phyloP scores from a whole-genome alignment of 1,140 invertebrate genomes.

The Druon quercuslanigerum region DNA sequence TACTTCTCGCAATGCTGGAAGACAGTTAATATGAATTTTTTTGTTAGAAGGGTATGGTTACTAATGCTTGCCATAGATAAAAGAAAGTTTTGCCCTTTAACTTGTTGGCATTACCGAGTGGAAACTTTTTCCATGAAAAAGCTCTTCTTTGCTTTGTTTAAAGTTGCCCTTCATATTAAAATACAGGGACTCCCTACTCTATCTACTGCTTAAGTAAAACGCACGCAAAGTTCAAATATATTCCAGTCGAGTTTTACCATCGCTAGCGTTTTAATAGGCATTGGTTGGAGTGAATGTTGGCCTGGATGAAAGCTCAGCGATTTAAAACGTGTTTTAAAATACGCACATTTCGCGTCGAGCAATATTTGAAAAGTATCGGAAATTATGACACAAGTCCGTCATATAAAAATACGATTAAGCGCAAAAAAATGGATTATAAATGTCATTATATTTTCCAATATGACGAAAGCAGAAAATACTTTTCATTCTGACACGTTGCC shows the following conservation, averaged over 20 bases:
- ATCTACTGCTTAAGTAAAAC: conserved; percentile 12
- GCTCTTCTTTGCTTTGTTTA: conserved; percentile 9
- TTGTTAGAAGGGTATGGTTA: background rate
- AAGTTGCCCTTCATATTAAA: conserved; percentile 19
- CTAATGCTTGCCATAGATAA: background rate
- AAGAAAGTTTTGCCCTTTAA: conserved; percentile 11
- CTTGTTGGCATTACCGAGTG: background rate
- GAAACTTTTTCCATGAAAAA: conserved; percentile 12
- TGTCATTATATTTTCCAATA: background rate
- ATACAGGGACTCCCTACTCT: background rate
- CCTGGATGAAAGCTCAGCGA: background rate
- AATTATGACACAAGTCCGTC: background rate
- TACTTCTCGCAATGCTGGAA: background rate
- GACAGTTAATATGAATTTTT: background rate
- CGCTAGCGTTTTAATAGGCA: conserved; percentile 11
- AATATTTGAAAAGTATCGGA: background rate
- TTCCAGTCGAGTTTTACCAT: conserved; percentile 7
- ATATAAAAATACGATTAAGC: background rate
- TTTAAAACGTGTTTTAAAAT: conserved; percentile 2
- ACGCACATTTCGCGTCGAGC: background rate
- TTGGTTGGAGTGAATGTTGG: background rate
- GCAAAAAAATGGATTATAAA: background rate
- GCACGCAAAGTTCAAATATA: conserved; percentile 23
- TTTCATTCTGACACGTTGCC: no score
- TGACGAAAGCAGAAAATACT: no score